Base-by-base conservation (phyloP, 2,797 vertebrate species). In the Limosa lapponica region DNA sequence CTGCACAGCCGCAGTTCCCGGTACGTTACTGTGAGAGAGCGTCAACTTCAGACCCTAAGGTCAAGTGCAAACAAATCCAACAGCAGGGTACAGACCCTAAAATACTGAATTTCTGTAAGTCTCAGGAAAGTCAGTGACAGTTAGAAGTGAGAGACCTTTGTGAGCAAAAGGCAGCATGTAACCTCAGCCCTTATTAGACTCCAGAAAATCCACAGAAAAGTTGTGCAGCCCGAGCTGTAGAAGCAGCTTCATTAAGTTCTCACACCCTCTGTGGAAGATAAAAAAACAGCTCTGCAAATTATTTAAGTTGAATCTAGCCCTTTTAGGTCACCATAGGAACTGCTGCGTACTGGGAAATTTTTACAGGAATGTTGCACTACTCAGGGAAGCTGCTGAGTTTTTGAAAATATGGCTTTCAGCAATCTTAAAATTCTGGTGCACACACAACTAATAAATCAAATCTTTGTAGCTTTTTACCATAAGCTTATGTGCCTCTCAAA, bases 21-120 rank as follows among this genome's bases (percentile, higher is more conserved):
- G 57, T 16, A 18, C 0, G 0, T 43, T 51, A 71, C 15, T 24
- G 24, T 11, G 36, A 61, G 9, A 44, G 6, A 39, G 16, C 0
- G 1, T 12, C 18, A 46, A 16, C 32, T 41, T 41, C 66, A 59
- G 39, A 43, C 18, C 12, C 36, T 25, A 46, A 66, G 72, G 18
- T 32, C 6, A 62, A n/a, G 27, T 27, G 6, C 41, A 75, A 18
- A 18, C 18, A 24, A 62, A 24, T 18, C 22, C 46, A 62, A 59
- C 15, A 67, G 28, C 8, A 82, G 24, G 13, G 6, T 27, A 51
- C 11, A 78, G 44, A 41, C 18, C 34, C 43, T 59, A 72, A 74
- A 79, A 75, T n/a, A 27, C 16, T 46, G 58, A 25, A 70, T 80
- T 82, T 51, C 78, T 66, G n/a, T 34, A 30, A 11, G 24, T 17